Percentiles rank a stretch among this genome's conserved stretches.
phyloP scores from a whole-genome alignment of 2,113 vertebrate species.

The Cynopterus brachyotis region DNA sequence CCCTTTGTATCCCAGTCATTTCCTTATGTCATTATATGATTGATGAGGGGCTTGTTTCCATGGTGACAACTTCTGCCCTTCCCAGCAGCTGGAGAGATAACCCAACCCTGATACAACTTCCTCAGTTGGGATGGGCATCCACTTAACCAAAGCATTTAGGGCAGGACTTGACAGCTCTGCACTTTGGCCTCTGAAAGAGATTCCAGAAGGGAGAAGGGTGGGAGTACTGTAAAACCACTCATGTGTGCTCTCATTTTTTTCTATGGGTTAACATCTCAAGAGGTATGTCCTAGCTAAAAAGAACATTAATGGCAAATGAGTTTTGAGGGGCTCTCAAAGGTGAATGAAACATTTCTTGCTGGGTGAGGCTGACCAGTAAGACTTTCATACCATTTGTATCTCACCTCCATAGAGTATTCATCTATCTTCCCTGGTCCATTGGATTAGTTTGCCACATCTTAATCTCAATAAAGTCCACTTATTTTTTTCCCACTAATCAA shows the following conservation, averaged over 20 bases:
- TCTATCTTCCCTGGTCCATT: not conserved
- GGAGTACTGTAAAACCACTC: not conserved
- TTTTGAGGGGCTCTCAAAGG: not conserved
- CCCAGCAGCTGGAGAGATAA: constrained; percentile 80
- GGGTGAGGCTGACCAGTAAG: not conserved
- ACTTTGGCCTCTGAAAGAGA: constrained; percentile 48
- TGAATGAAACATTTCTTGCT: constrained; percentile 12
- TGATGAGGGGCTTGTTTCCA: constrained; percentile 70
- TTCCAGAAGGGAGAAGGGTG: constrained; percentile 55
- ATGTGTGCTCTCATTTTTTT: constrained; percentile 51
- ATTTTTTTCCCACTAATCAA: not conserved
- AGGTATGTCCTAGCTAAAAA: not conserved
- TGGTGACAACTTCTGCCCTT: constrained; percentile 56
- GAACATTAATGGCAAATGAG: not conserved
- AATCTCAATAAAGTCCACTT: not conserved
- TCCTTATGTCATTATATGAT: constrained; percentile 66
- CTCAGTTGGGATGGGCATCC: constrained; percentile 78
- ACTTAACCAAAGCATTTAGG: constrained; percentile 71
- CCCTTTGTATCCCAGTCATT: constrained; percentile 58
- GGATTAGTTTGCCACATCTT: not conserved
- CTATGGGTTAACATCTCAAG: constrained; percentile 6
- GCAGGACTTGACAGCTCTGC: constrained; percentile 73
- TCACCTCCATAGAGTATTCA: not conserved
- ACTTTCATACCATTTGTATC: not conserved
- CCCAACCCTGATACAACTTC: constrained; percentile 71